These are phyloP conservation scores for Chunga burmeisteri DNA, from an alignment of 2,113 vertebrate genomes.

Conservation along the genomic window DNA sequence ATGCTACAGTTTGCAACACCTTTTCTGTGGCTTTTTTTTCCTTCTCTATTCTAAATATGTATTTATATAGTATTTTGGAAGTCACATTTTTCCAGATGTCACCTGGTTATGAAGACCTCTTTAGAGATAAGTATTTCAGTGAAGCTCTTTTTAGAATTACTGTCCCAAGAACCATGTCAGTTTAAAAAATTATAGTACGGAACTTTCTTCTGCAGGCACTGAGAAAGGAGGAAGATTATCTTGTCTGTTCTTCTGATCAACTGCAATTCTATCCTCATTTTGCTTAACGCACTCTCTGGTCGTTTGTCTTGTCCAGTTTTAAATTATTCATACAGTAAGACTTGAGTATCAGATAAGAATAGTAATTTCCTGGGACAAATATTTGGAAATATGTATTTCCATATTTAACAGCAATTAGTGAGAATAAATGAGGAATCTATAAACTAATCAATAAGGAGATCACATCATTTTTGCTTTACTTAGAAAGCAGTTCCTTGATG, in stretches of 20 bases:
- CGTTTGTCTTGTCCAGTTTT: neutral
- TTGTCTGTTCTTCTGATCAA: neutral
- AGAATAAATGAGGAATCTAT: neutral
- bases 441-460: neutral
- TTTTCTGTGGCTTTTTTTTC: neutral
- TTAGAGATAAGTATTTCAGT: neutral
- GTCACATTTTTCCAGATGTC: neutral
- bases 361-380: constrained; percentile 1
- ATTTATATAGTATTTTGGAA: neutral
- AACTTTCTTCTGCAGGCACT: neutral
- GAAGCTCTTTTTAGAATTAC: neutral
- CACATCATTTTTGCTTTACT: neutral
- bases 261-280: neutral
- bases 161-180: neutral
- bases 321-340: neutral
- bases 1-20: fast-evolving
- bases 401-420: neutral
- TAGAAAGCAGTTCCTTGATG: neutral
- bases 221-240: neutral
- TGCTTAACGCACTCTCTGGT: neutral
- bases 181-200: neutral
- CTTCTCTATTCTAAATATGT: neutral
- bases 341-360: neutral
- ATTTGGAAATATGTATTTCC: neutral
- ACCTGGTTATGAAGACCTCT: neutral